Base-by-base conservation (phyloP, 2,888 invertebrate species). In the Boloria selene region DNA sequence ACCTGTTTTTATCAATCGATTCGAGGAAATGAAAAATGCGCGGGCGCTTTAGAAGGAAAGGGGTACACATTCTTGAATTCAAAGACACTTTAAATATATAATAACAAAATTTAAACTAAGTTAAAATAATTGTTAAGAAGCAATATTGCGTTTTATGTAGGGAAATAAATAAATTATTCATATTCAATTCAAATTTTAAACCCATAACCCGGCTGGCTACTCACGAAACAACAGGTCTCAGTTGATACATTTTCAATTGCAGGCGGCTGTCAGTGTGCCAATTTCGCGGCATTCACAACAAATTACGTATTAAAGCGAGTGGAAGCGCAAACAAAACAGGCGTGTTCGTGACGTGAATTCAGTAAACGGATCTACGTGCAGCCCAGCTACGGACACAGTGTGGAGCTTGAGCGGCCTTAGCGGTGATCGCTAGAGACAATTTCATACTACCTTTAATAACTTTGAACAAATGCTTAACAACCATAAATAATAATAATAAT, bases 251-350 rank as follows among this genome's bases (percentile, higher is more conserved):
- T 85, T 87, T 87, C 88, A 88, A 87, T 86, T 82, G 87, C 87
- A 86, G 84, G 79, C 75, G 78, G 80, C 81, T 86, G 89, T 85
- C 88, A 87, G 83, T 85, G 82, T 84, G 86, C 86, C 89, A 90
- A 91, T 90, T 90, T 86, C 82, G 87, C 79, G 85, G 88, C 82
- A 90, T 91, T 90, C 88, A 88, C 86, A 87, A 90, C 90, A 90
- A 90, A 90, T 90, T 90, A 90, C 83, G 88, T 85, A 88, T 90
- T 88, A 90, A 90, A 90, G 88, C 90, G 88, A 86, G 88, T 86
- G 87, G 88, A 88, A 87, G 81, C 86, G 85, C 86, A 90, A 90
- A 90, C 90, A 90, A 89, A 90, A 89, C 89, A 86, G 79, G 81
- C 78, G 81, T 90, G 91, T 84, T 86, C 90, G 88, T 91, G 91